Base-by-base conservation (phyloP, 2,888 invertebrate species). In the Stenurella melanura region DNA sequence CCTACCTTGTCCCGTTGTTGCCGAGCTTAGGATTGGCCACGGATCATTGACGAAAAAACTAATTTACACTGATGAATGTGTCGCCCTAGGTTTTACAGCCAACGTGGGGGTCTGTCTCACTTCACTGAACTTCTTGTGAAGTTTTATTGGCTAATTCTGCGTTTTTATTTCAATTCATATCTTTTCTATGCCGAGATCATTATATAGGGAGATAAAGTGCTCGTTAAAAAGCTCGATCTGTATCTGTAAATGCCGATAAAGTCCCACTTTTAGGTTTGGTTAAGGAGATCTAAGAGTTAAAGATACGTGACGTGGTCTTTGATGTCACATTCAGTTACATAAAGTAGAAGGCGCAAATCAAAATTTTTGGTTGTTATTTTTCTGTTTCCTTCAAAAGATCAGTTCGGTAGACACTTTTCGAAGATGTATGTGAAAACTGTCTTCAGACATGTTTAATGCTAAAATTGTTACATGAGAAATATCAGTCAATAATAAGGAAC, bases 251-350 rank as follows among this genome's bases (percentile, higher is more conserved):
- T 50, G 75, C 74, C 74, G 67, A 74, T 74, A 74, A 63, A 75
- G 75, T 73, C 54, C 54, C 69, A 70, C 26, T 67, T 67, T 67
- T 67, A n/a, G 69, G 72, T 72, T 73, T 50, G 42, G 38, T 64
- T 50, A 61, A 69, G 69, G 69, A 73, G 71, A 64, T 78, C 64
- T 61, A 63, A 80, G 74, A 72, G 54, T 63, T 30, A 26, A 76
- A 76, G 77, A 70, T 78, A 83, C 83, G 83, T 83, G 83, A 83
- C 81, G 78, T 56, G 66, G 76, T 71, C 81, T 83, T 83, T 83
- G 83, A 83, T 83, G 79, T 82, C 77, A 21, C 58, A 17, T n/a
- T 63, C 34, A 70, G 67, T 74, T 73, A 76, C 74, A 73, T 66
- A 72, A 76, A 73, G 71, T 67, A 75, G 72, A 74, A 56, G 73